Base-by-base conservation (phyloP, 1,140 invertebrate genomes). In the Melipona quadrifasciata region DNA sequence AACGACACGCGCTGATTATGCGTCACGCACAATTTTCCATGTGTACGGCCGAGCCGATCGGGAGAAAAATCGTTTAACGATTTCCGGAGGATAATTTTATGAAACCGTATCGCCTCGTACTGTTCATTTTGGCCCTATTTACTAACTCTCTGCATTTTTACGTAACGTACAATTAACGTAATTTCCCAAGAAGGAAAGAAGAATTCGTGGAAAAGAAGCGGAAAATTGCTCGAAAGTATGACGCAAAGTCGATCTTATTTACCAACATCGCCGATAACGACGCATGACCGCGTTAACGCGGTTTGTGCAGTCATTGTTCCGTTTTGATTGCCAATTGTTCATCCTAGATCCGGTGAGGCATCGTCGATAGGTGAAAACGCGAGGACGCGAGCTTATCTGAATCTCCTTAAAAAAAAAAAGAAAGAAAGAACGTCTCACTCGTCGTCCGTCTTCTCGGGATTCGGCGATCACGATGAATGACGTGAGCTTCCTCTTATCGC, bases 401-500 rank as follows among this genome's bases (percentile, higher is more conserved):
- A 82, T 78, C 71, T 80, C 51, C 2, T 31, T 39, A 10, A 39
- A 39, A 31, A 68, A 51, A 58, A 65, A 70, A 27, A 64, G 34
- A 58, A 65, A 70, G 24, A 16, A 1, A 6, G n/a, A n/a, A 47
- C 39, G 61, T 68, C 17, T 75, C 61, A 86, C 75, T 55, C 65
- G 10, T 31, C 27, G 27, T 17, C 17, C 17, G 53, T 17, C 19
- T 21, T 39, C 70, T 51, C 72, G 80, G 51, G 75, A 81, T 47
- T 75, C 75, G 81, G 68, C 24, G 76, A 83, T 84, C 75, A 58
- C 77, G 65, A 65, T 82, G 71, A 87, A 87, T 89, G 87, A 90
- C 88, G 88, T 34, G 57, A 80, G n/a, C 64, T 4, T 34, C 19
- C 16, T 16, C 61, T 87, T 89, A 90, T 89, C 88, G 34, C 58